Base-by-base conservation (phyloP, 1,140 invertebrate species). In the Drosophila bipectinata region DNA sequence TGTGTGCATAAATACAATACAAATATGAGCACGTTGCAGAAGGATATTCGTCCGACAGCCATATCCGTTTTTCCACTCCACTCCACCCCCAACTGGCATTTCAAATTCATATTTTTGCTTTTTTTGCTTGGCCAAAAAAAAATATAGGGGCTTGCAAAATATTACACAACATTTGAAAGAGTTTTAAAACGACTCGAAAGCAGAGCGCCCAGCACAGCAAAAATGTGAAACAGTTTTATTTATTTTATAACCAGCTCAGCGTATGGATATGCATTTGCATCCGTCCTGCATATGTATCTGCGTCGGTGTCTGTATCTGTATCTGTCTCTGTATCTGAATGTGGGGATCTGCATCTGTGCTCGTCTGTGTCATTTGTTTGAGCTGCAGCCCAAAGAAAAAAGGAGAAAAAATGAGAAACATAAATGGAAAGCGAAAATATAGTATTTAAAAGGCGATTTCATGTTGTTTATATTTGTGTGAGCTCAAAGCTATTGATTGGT, bases 1-100 rank as follows among this genome's bases (percentile, higher is more conserved):
- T 64, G 57, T 55, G 58, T 85, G 77, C 72, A 84, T 68, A 64
- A 73, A 84, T 77, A 85, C 72, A 85, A 85, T 68, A 67, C 66
- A 85, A 77, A 83, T 85, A 58, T 75, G 28, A 66, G 72, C 59
- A 52, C 48, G 49, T 41, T 60, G 69, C 41, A 62, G 59, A 71
- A 54, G 39, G 44, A 45, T 74, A 79, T 69, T 75, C 77, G 49
- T 64, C 51, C 44, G 52, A 45, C 58, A 59, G 24, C 48, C 55
- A 34, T 58, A 56, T 57, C 32, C 74, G 56, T 44, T 39, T 55
- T 59, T 39, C 21, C 55, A 12, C 48, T 51, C 21, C 51, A 15
- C 18, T 21, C 21, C 21, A 21, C 10, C 47, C 14, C 34, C 21
- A 49, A 62, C 32, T 74, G 57, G 51, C 44, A 73, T 51, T 62